Base-by-base conservation (phyloP, 2,797 vertebrate genomes). In the Neoniphon sammara region DNA sequence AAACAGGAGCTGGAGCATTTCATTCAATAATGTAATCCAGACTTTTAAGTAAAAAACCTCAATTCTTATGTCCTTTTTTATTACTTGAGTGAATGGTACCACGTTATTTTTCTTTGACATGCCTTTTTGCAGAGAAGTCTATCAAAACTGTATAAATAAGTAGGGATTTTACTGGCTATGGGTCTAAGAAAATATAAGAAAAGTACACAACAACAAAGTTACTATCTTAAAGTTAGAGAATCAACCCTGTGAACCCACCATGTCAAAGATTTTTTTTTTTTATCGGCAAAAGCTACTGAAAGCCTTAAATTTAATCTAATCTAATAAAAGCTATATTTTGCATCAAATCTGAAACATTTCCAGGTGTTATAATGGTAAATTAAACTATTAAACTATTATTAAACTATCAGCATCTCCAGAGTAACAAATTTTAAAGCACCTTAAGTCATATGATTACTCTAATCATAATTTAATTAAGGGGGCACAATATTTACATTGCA, bases 1-100 rank as follows among this genome's bases (percentile, higher is more conserved):
- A 85, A 89, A 87, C 80, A 87, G 89, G 84, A 91, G 92, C 91
- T 92, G 89, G 87, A 93, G 92, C 93, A 92, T 94, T 94, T 92
- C 91, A 91, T 94, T 94, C 91, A 91, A 91, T 94, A 94, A 94
- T 93, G 92, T 92, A 93, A 92, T 93, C 92, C 83, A 89, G 89
- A 93, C 87, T 92, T 93, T 93, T 92, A 93, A 92, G 90, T 93
- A 93, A 94, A 91, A 90, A 86, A 90, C 86, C 85, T 88, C 83
- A 85, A 89, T 90, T 90, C 86, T 86, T 89, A 89, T 91, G 84
- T 92, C 81, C 70, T 68, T 85, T 92, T 94, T 93, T 93, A 93
- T 93, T 88, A 92, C 91, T 80, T 74, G 71, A 89, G 71, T 80
- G 81, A 92, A 87, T 77, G 85, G 81, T 80, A 83, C 72, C 47